Base-by-base conservation (phyloP, 1,140 invertebrate genomes). In the Cydia pomonella region DNA sequence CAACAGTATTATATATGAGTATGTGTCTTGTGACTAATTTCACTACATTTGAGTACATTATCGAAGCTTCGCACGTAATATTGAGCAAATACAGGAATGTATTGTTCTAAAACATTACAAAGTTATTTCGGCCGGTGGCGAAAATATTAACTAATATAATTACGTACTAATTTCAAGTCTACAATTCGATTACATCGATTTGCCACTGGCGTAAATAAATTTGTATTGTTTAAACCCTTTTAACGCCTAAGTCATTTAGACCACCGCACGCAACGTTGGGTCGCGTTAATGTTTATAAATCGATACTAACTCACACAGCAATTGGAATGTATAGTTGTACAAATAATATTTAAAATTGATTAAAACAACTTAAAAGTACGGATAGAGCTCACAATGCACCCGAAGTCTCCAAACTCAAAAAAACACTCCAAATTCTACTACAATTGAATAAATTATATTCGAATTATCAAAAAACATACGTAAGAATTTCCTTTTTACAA, bases 361-460 rank as follows among this genome's bases (percentile, higher is more conserved):
- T 59, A 79, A 78, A 74, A 73, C 74, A 75, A 76, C 72, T 76
- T 77, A 78, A 74, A 79, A 75, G 63, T 80, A 81, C 59, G 18
- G 41, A 73, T 50, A 76, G 71, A 59, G 47, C 79, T 82, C 75
- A 85, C 79, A 80, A 85, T 84, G 82, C 88, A 89, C 89, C 84
- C 88, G 85, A 91, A 84, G 73, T 83, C 76, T 82, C 82, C 80
- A 81, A 82, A 86, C 77, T 75, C 77, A 76, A 82, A 86, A 87
- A 88, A 84, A 84, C 85, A 87, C 81, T 76, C 83, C 82, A 82
- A 87, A 87, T 88, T 92, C 82, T 86, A 86, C 88, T 92, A 89
- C 80, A 84, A 86, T 83, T 80, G 78, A 88, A 90, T 90, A 90
- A 90, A 89, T 90, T 89, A 92, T 85, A 87, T 84, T 86, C 81